A percentile compares a stretch with the other conserved stretches of the same genome.
Conservation (phyloP, 2,797 vertebrate genomes). For the Silurus aristotelis region DNA sequence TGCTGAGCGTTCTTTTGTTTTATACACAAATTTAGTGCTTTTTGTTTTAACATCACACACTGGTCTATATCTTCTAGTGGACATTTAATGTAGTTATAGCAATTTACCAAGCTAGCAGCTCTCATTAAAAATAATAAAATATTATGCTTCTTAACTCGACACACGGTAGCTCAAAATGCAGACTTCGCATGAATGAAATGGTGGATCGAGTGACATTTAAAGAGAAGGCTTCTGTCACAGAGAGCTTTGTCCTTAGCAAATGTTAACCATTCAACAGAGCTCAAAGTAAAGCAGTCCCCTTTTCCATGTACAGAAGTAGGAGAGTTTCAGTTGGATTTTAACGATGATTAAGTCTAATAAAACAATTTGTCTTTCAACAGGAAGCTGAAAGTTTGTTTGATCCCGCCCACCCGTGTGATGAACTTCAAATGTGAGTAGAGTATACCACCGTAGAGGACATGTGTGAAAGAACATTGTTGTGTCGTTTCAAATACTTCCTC, state of each 20-base stretch:
- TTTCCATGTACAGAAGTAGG: background rate
- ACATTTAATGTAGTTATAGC: background rate
- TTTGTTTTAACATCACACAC: background rate
- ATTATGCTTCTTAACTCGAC: background rate
- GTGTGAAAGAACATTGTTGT: background rate
- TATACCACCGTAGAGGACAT: background rate
- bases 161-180: constrained; percentile 4
- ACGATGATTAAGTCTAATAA: constrained; percentile 21
- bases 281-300: background rate
- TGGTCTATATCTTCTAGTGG: background rate
- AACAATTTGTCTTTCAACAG: constrained; percentile 48
- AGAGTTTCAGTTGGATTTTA: background rate
- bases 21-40: background rate
- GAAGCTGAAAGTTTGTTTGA: constrained; percentile 28
- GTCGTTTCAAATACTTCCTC: background rate
- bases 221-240: constrained; percentile 9
- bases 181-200: constrained; percentile 1
- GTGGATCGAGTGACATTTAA: constrained; percentile 9
- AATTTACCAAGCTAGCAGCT: background rate
- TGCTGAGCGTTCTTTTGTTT: background rate
- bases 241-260: background rate
- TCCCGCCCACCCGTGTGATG: constrained; percentile 40
- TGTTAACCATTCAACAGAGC: background rate
- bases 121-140: constrained; percentile 6
- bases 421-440: constrained; percentile 52